Base-by-base conservation (phyloP, 1,140 invertebrate genomes). In the Teleogryllus occipitalis region DNA sequence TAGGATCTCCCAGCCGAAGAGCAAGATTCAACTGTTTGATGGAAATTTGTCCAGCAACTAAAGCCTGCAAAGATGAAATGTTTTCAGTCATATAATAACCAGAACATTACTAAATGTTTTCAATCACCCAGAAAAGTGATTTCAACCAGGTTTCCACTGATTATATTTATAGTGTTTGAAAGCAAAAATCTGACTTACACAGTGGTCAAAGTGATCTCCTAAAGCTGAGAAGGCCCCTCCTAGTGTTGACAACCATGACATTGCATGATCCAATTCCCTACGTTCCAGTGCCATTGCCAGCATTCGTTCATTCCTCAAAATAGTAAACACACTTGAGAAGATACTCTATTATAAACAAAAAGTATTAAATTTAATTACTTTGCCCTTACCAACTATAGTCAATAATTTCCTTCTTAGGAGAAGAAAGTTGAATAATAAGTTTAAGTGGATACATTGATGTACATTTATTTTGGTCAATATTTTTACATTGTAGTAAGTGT, bases 221-320 rank as follows among this genome's bases (percentile, higher is more conserved):
- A 98, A 88, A 10, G 96, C 93, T 27, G 97, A 98, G 87, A 95
- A 98, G 8, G 95, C 97, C 74, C 97, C 97, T 76, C 97, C 97
- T 15, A 99, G 88, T 3, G 97, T 98, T n/a, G 96, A 98, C 7
- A 98, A 87, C 96, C 96, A 98, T 7, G 95, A 96, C 89, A 98
- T 93, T 10, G 93, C 89, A 88, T 95, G 90, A 84, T 96, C 94
- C 81, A 96, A 87, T 87, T 96, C 92, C 82, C 92, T 88, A 82
- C 89, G 88, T 86, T 94, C 92, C 86, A 87, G 87, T 39, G 86
- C 86, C 82, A 89, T 87, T 79, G 80, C 78, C 65, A 81, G 85
- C 65, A 87, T 82, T 82, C 77, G 86, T 54, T 87, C 80, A 82
- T 84, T 86, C 87, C 87, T 88, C 46, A 54, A 47, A 80, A 79